phyloP scores from a whole-genome alignment of 2,113 vertebrate species.

The Pipa parva region DNA sequence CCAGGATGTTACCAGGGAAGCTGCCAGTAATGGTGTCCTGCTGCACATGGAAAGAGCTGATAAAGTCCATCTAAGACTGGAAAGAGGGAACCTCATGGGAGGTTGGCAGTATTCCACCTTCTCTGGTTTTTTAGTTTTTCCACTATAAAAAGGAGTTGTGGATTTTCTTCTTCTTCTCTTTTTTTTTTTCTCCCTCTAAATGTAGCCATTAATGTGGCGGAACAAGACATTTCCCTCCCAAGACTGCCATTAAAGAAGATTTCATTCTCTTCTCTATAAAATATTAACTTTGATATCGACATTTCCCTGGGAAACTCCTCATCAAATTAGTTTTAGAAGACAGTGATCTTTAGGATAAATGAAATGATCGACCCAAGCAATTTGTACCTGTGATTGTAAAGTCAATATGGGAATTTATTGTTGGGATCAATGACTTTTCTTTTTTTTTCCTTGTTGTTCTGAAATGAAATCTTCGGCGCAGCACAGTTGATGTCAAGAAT shows the following conservation, averaged over 20 bases:
- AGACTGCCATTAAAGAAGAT: conserved; percentile 73
- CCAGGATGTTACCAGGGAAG: conserved; percentile 97
- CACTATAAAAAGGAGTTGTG: conserved; percentile 73
- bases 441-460: conserved; percentile 59
- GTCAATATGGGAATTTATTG: conserved; percentile 78
- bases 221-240: conserved; percentile 56
- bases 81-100: conserved; percentile 96
- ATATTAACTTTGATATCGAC: conserved; percentile 78
- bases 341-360: conserved; percentile 80
- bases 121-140: conserved; percentile 98
- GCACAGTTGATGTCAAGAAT: conserved; percentile 58
- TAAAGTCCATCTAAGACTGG: conserved; percentile 95
- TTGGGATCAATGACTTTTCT: conserved; percentile 68
- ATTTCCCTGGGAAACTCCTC: conserved; percentile 75
- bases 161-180: too few species aligned
- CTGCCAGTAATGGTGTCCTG: conserved; percentile 95
- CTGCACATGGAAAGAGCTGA: conserved; percentile 96
- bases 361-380: conserved; percentile 73
- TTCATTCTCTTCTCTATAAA: conserved; percentile 67
- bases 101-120: conserved; percentile 99
- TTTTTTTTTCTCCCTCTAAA: conserved; percentile 46
- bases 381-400: conserved; percentile 78
- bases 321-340: conserved; percentile 77
- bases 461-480: conserved; percentile 57
- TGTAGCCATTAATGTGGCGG: conserved; percentile 62